Evolutionary conservation across 2,113 vertebrate genomes (phyloP), one percentile per base, ranked within the genome.

Genomic region (Ardeotis arabs): DNA sequence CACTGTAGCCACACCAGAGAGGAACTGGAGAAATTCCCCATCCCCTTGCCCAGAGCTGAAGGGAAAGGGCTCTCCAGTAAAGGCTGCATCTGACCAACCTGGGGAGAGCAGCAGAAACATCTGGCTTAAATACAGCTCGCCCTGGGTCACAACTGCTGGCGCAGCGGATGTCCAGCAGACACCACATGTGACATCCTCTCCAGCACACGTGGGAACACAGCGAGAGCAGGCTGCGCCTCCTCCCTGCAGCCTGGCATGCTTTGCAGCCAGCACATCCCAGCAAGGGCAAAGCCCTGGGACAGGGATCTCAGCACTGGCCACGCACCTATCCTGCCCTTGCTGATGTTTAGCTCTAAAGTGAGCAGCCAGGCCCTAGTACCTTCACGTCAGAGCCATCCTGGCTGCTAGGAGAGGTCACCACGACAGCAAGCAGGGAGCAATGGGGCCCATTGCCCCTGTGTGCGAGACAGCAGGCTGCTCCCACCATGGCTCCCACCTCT

Each of bases 81-180:
- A 59, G 27, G 47, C 44, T 63, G 44, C 25, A 18, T 55, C 22
- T 15, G 22, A 35, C 41, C 58, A 67, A 27, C 10, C 11, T 1
- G 0, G 19, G 56, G 33, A 67, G 60, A 89, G 56, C 73, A 67
- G 64, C 73, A 87, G 69, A 59, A 87, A 41, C 56, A 67, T 41
- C 37, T 4, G 8, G 22, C 17, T 22, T 0, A 31, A 76, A 45
- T 0, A 24, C 0, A 0, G 14, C 64, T 63, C 6, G 56, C 47
- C 64, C 47, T 2, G 77, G 72, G 55, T 66, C 91, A 74, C 3
- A 1, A 33, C 86, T 45, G 89, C 83, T 69, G 74, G 78, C 0
- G 4, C 70, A 41, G 89, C 28, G 37, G 91, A 89, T 81, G 84
- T 93, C 87, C 92, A 45, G 64, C 73, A 84, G 89, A 81, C 77